Conservation (phyloP, 2,113 vertebrate species). For the Ivindomyrus marchei region DNA sequence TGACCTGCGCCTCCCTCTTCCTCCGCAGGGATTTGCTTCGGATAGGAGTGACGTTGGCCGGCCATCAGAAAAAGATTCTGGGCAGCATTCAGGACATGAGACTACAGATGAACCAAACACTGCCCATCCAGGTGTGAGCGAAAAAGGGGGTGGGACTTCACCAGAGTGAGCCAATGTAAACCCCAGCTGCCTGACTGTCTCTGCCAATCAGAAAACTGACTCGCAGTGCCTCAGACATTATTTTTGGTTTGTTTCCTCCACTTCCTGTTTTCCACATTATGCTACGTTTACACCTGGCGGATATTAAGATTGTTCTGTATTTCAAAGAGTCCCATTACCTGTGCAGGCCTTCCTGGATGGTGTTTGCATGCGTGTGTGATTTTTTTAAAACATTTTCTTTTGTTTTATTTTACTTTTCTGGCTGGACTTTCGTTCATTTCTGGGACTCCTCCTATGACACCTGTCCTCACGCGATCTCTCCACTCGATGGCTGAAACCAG, state of each 20-base stretch:
- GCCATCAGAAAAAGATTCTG: slow-evolving; percentile 98
- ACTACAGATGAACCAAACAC: slow-evolving; percentile 98
- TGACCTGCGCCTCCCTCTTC: slow-evolving; percentile 14
- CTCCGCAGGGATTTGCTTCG: slow-evolving; percentile 83
- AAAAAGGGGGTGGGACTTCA: slow-evolving; percentile 46
- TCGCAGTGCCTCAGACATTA: slow-evolving; percentile 74
- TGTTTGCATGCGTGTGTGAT: slow-evolving; percentile 58
- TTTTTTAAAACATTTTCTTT: slow-evolving; percentile 37
- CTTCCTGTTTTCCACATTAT: slow-evolving; percentile 54
- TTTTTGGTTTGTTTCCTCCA: slow-evolving; percentile 34
- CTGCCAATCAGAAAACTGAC: slow-evolving; percentile 66
- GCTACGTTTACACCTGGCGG: slow-evolving; percentile 50
- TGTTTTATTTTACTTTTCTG: slow-evolving; percentile 38
- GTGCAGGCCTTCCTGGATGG: slow-evolving; percentile 46
- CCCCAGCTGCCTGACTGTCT: slow-evolving; percentile 67
- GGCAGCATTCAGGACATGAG: slow-evolving; percentile 99
- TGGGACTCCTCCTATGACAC: not conserved
- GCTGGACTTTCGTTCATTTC: slow-evolving; percentile 12
- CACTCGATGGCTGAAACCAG: slow-evolving; percentile 9
- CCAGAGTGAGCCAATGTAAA: slow-evolving; percentile 59
- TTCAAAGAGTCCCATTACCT: slow-evolving; percentile 35
- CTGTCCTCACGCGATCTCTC: not conserved
- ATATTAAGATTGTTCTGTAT: slow-evolving; percentile 50
- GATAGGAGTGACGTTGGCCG: slow-evolving; percentile 95
- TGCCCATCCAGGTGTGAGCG: slow-evolving; percentile 95